Evolutionary conservation across 2,888 invertebrate genomes (phyloP).

Genomic region (Pollenia amentaria): DNA sequence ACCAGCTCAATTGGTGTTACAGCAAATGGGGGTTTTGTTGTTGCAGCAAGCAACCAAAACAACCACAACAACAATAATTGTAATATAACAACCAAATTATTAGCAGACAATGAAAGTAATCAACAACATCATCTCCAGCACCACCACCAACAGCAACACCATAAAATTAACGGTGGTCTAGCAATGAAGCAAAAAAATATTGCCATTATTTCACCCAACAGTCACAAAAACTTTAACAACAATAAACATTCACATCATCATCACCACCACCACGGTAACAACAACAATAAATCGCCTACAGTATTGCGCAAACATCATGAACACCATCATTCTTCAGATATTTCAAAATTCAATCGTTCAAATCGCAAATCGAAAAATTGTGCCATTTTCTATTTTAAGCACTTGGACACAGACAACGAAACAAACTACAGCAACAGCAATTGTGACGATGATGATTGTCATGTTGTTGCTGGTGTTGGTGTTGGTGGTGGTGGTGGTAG

Average conservation of each 20-base stretch:
- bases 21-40: constrained; percentile 6
- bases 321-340: constrained; percentile 85
- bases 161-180: constrained; percentile 64
- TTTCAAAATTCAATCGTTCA: constrained; percentile 88
- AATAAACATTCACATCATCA: constrained; percentile 44
- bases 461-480: constrained; percentile 40
- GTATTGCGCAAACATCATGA: constrained; percentile 82
- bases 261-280: constrained; percentile 49
- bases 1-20: constrained; percentile 69
- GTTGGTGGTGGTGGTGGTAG: constrained; percentile 85
- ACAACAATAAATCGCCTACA: constrained; percentile 79
- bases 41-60: constrained; percentile 15
- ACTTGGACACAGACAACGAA: constrained; percentile 94
- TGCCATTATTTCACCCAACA: constrained; percentile 81
- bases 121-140: constrained; percentile 69
- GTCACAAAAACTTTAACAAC: constrained; percentile 71
- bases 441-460: constrained; percentile 74
- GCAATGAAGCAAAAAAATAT: constrained; percentile 79
- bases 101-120: constrained; percentile 66
- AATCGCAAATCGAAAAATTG: constrained; percentile 92
- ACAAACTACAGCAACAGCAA: constrained; percentile 84
- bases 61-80: constrained; percentile 63
- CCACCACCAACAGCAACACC: constrained; percentile 74
- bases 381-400: constrained; percentile 94
- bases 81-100: constrained; percentile 66